Conservation (phyloP, 2,113 vertebrate genomes). For the Hirundichthys speculiger region DNA sequence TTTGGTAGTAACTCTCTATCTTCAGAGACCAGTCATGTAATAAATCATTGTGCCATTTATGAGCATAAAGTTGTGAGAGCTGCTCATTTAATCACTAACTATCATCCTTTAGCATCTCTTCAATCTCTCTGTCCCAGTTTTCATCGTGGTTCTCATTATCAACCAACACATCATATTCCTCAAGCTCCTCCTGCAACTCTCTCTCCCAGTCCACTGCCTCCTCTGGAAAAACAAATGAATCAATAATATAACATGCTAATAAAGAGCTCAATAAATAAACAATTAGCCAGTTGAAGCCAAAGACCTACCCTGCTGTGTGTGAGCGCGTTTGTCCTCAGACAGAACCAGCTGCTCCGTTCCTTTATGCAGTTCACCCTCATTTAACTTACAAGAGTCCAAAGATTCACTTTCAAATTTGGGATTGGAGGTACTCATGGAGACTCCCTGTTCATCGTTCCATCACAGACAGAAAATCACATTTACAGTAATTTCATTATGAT, state of each 20-base stretch:
- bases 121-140: constrained; percentile 94
- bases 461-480: no score
- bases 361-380: constrained; percentile 57
- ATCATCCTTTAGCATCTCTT: constrained; percentile 90
- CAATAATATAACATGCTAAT: not conserved
- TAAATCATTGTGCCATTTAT: no score
- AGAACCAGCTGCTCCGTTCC: constrained; percentile 60
- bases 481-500: no score
- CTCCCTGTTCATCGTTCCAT: constrained; percentile 39
- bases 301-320: constrained; percentile 6
- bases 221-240: constrained; percentile 68
- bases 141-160: constrained; percentile 86
- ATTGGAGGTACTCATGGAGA: constrained; percentile 36
- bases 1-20: no score
- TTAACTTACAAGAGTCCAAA: constrained; percentile 50
- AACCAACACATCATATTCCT: constrained; percentile 89
- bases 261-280: not conserved
- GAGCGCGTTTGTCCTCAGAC: constrained; percentile 23
- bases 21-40: no score
- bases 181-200: constrained; percentile 91
- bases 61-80: no score
- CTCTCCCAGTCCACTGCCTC: constrained; percentile 91
- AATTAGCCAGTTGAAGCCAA: not conserved
- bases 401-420: constrained; percentile 59
- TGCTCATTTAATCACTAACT: constrained; percentile 60